These are phyloP conservation scores for Lacanobia wlatinum DNA, from an alignment of 2,888 invertebrate genomes.

Conservation along the genomic window DNA sequence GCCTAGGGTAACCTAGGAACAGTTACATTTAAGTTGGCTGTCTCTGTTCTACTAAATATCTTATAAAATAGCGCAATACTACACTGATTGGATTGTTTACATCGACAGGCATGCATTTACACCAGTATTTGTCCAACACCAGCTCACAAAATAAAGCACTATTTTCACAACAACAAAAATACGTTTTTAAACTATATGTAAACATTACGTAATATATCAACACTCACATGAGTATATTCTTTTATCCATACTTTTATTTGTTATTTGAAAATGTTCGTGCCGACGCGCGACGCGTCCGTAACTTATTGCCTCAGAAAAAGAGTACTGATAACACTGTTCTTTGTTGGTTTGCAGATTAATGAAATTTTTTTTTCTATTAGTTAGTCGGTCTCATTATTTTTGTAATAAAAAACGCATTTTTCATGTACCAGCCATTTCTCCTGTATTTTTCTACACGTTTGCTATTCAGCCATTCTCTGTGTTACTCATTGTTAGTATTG, in stretches of 20 bases:
- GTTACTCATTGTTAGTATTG: neutral
- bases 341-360: constrained; percentile 15
- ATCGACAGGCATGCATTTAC: too few relatives aligned
- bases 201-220: neutral
- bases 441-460: neutral
- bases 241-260: constrained; percentile 14
- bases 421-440: neutral
- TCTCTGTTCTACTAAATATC: neutral
- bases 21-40: too few relatives aligned
- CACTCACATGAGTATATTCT: constrained; percentile 21
- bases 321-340: constrained; percentile 22
- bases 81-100: neutral
- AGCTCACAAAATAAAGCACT: neutral
- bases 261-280: constrained; percentile 1
- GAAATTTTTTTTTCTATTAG: neutral
- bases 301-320: constrained; percentile 13
- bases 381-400: neutral
- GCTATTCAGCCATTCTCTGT: neutral
- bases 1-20: too few relatives aligned
- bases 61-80: neutral
- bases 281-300: constrained; percentile 6
- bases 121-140: too few relatives aligned
- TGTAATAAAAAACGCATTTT: neutral
- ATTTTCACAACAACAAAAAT: neutral
- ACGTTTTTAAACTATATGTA: neutral